Conservation (phyloP, 2,888 invertebrate genomes). For the Aphodius sticticus region DNA sequence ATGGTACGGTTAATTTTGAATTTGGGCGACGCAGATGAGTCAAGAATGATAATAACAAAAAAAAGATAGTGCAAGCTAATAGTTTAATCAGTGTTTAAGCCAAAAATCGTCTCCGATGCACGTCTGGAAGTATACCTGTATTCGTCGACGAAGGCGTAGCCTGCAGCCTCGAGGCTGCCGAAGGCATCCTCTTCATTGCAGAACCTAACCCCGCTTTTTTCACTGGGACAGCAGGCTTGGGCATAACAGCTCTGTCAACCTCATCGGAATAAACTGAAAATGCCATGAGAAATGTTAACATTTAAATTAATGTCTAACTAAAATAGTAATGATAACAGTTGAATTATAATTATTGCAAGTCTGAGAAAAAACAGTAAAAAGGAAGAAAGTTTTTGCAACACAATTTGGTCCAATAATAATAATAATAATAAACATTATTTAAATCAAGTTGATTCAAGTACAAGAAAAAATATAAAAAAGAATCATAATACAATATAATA, state of each 20-base stretch:
- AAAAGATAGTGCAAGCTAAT: not conserved
- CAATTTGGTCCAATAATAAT: not conserved
- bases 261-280: slow-evolving; percentile 51
- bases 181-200: slow-evolving; percentile 59
- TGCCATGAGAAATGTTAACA: not conserved
- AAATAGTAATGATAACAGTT: too few species aligned
- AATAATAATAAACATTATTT: too few species aligned
- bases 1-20: slow-evolving; percentile 7
- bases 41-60: slow-evolving; percentile 31
- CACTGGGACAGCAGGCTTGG: slow-evolving; percentile 59
- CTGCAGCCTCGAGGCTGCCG: slow-evolving; percentile 52
- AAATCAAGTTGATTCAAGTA: too few species aligned
- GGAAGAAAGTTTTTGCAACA: not conserved
- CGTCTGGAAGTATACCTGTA: not conserved
- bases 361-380: not conserved
- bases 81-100: not conserved
- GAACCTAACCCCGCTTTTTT: slow-evolving; percentile 53
- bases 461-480: too few species aligned
- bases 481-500: too few species aligned
- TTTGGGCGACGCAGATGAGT: slow-evolving; percentile 27
- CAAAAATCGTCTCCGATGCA: not conserved
- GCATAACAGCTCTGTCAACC: slow-evolving; percentile 58
- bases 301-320: too few species aligned
- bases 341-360: too few species aligned
- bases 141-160: slow-evolving; percentile 39